Conservation (phyloP, 2,888 invertebrate species). For the Ceriagrion tenellum region DNA sequence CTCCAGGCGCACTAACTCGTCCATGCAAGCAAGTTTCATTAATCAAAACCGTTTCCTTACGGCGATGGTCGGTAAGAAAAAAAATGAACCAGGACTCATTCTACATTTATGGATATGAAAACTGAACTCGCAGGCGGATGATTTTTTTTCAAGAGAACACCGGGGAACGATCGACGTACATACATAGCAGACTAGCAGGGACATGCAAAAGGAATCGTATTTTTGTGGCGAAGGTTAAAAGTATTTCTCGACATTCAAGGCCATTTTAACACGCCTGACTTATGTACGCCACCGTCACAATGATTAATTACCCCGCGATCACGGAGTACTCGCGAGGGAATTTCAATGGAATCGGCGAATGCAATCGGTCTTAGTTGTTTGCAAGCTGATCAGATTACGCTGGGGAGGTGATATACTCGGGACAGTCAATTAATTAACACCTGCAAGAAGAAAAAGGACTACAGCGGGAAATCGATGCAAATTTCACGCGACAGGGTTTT, state of each 20-base stretch:
- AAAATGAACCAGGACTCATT: not conserved
- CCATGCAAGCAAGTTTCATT: not conserved
- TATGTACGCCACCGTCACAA: not conserved
- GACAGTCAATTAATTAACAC: not conserved
- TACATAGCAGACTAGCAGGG: not conserved
- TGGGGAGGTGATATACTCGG: not conserved
- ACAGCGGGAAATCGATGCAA: not conserved
- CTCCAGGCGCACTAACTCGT: not conserved
- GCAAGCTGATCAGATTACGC: not conserved
- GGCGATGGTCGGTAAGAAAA: not conserved
- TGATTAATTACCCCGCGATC: not conserved
- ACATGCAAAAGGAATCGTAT: not conserved
- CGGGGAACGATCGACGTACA: not conserved
- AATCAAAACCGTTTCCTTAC: not conserved
- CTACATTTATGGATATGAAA: not conserved
- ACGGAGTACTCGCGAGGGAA: not conserved
- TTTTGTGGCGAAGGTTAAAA: not conserved
- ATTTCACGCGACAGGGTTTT: not conserved
- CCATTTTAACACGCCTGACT: not conserved
- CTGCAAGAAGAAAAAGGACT: not conserved
- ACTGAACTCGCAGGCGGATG: not conserved
- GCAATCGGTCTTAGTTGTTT: not conserved
- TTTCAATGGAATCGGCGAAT: not conserved
- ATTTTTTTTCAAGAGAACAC: not conserved
- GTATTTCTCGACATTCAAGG: not conserved